Conservation (phyloP, 2,113 vertebrate genomes). For the Solenodon paradoxus region DNA sequence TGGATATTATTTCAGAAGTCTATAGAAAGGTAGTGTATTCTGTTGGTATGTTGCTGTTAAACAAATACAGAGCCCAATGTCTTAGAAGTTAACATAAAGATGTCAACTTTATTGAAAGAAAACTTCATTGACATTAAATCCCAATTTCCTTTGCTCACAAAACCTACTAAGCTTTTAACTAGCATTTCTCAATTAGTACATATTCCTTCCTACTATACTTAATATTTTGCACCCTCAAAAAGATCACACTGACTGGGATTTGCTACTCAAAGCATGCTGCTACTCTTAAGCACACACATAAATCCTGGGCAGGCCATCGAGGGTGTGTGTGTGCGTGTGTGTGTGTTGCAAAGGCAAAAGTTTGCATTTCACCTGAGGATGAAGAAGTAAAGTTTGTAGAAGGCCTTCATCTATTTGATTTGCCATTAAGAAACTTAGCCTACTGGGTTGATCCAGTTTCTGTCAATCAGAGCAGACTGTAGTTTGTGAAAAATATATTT, state of each 20-base stretch:
- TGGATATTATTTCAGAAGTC: neutral
- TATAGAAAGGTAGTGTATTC: neutral
- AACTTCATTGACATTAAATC: neutral
- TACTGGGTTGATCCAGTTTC: slow-evolving; percentile 51
- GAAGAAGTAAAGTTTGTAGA: neutral
- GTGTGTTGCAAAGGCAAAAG: slow-evolving; percentile 4
- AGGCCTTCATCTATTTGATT: neutral
- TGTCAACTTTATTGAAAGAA: slow-evolving; percentile 20
- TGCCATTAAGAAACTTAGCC: slow-evolving; percentile 26
- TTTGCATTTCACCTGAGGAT: neutral
- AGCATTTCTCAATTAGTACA: neutral
- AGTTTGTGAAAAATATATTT: slow-evolving; percentile 21
- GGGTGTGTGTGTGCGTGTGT: neutral
- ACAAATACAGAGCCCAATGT: neutral
- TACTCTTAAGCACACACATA: neutral
- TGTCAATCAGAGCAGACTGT: neutral
- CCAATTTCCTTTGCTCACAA: neutral
- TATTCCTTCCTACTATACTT: neutral
- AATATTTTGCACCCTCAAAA: slow-evolving; percentile 20
- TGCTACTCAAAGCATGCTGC: neutral
- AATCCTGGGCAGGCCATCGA: neutral
- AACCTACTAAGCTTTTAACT: neutral
- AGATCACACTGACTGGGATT: neutral
- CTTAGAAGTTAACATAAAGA: slow-evolving; percentile 45
- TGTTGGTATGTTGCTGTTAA: neutral